Evolutionary conservation across 2,113 vertebrate genomes (phyloP), one percentile per base, ranked within the genome.

Genomic region (Erinaceus europaeus): DNA sequence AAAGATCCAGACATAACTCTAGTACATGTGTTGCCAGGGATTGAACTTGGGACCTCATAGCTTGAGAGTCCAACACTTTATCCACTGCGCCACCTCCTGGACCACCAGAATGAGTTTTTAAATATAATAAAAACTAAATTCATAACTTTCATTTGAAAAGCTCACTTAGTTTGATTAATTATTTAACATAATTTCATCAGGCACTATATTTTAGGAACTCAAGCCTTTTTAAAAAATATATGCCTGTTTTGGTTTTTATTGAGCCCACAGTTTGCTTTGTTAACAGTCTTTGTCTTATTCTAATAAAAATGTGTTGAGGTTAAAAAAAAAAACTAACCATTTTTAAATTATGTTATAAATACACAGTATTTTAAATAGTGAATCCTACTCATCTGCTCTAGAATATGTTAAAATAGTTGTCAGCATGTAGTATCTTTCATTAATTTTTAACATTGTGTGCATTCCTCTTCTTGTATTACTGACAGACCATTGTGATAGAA

Each of bases 341-440:
- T 89, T 94, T 89, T 40, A 86, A 90, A 48, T 80, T 92, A 40
- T 62, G 62, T 90, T 89, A 83, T 67, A 42, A 82, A 73, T 21
- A 15, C 5, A 6, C 0, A 38, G 18, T 27, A 46, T 71, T 72
- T 78, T 72, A 83, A 53, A 69, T 57, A n/a, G n/a, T n/a, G 71
- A 64, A 38, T 40, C n/a, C 23, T 13, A 34, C 15, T 69, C 4
- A 44, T 40, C 40, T 61, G 6, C 6, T 55, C 21, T 90, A 55
- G 57, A 81, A 38, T 61, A 29, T 21, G 64, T 86, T 76, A 86
- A 86, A 64, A 68, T 48, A 61, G 38, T 44, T 78, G 50, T 80
- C 29, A 79, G 68, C 21, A 48, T 15, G 20, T 20, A 72, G 38
- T 15, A 32, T 73, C 76, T 87, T 32, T 74, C 14, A n/a, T 42